A percentile compares a stretch with the other conserved stretches of the same genome.
phyloP scores from a whole-genome alignment of 2,113 vertebrate genomes.

The Cryptomyrus ogoouensis region DNA sequence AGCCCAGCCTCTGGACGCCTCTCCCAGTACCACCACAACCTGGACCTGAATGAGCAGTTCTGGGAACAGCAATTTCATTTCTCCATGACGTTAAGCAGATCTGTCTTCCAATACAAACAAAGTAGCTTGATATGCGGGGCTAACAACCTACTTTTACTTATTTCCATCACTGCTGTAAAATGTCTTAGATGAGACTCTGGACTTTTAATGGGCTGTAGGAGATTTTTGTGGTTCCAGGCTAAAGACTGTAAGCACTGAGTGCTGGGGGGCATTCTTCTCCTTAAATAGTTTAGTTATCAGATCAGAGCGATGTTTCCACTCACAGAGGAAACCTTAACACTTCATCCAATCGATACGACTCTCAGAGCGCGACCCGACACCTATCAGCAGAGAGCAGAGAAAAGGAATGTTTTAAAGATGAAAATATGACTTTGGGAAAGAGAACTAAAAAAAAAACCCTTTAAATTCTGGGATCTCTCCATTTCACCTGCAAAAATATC shows the following conservation, averaged over 20 bases:
- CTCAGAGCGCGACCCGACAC: not conserved
- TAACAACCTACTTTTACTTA: not conserved
- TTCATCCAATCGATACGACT: not conserved
- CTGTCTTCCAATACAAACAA: not conserved
- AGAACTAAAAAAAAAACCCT: not conserved
- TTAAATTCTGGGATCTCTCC: not conserved
- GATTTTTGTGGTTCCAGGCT: not conserved
- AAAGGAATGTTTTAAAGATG: not conserved
- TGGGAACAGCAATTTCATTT: not conserved
- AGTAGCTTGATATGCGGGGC: not conserved
- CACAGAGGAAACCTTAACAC: conserved; percentile 4
- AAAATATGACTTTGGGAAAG: conserved; percentile 7
- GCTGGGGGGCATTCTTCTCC: not conserved
- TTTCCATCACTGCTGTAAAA: not conserved
- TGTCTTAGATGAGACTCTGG: not conserved
- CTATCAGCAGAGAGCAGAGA: not conserved
- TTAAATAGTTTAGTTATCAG: not conserved
- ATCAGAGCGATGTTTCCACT: not conserved
- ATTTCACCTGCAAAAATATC: not conserved
- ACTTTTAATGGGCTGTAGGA: not conserved
- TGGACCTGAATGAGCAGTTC: not conserved
- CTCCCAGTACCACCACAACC: not conserved
- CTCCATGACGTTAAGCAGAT: not conserved
- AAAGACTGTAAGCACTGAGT: not conserved
- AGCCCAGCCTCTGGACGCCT: not conserved